Percentiles rank a stretch among this genome's conserved stretches.
These are phyloP conservation scores for Iphiclides podalirius DNA, from an alignment of 2,888 invertebrate species.

Conservation along the genomic window DNA sequence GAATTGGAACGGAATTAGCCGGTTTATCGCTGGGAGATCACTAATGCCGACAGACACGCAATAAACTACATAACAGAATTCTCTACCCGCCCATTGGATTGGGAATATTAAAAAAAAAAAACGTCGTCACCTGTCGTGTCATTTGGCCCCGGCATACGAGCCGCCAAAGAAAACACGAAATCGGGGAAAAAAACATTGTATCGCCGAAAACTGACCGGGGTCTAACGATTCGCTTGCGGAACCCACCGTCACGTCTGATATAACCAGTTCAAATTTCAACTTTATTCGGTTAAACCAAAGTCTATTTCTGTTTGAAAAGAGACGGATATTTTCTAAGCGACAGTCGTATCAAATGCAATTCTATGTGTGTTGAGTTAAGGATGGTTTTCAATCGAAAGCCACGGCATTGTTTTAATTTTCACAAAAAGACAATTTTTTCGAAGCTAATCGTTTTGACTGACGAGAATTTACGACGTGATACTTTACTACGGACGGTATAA, in stretches of 20 bases:
- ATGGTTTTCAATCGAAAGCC: too few species aligned
- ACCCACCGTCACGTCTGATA: slow-evolving; percentile 18
- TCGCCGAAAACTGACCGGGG: slow-evolving; percentile 67
- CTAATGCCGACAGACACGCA: slow-evolving; percentile 59
- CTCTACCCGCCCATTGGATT: slow-evolving; percentile 44
- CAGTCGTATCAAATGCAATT: too few species aligned
- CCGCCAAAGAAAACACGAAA: slow-evolving; percentile 74
- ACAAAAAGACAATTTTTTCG: slow-evolving; percentile 52
- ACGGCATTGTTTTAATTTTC: slow-evolving; percentile 29
- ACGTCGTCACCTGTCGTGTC: slow-evolving; percentile 78
- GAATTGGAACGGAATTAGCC: slow-evolving; percentile 59
- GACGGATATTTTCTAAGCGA: too few species aligned
- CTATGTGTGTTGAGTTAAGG: too few species aligned
- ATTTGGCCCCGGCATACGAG: slow-evolving; percentile 75
- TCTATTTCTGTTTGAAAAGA: not conserved
- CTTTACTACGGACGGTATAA: slow-evolving; percentile 65
- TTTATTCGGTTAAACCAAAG: slow-evolving; percentile 26
- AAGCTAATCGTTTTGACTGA: slow-evolving; percentile 70
- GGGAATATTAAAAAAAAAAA: slow-evolving; percentile 45
- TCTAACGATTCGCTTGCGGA: slow-evolving; percentile 47
- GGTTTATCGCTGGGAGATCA: slow-evolving; percentile 38
- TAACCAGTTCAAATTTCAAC: slow-evolving; percentile 29
- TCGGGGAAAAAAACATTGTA: slow-evolving; percentile 53
- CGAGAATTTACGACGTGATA: slow-evolving; percentile 76
- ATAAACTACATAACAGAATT: slow-evolving; percentile 76